Conservation (phyloP, 2,797 vertebrate genomes). For the Glyptemys insculpta region DNA sequence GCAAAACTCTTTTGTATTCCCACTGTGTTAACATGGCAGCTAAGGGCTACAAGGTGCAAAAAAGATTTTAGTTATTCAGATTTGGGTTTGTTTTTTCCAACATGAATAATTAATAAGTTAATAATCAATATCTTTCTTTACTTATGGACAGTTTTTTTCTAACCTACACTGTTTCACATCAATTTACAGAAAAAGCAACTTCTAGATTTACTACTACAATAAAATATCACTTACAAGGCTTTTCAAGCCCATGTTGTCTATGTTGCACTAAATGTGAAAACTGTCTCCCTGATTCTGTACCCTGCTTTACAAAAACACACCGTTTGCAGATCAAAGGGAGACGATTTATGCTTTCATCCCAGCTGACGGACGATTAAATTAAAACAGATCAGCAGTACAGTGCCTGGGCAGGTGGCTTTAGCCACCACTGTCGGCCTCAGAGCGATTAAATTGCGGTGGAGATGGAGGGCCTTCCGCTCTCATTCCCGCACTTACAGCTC, state of each 20-base stretch:
- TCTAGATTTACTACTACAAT: constrained; percentile 21
- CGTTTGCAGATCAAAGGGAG: constrained; percentile 85
- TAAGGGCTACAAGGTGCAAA: constrained; percentile 21
- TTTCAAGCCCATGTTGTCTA: constrained; percentile 48
- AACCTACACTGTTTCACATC: not conserved
- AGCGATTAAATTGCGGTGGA: constrained; percentile 89
- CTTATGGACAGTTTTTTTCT: not conserved
- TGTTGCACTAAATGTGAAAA: constrained; percentile 53
- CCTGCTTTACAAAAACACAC: constrained; percentile 74
- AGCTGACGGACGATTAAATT: constrained; percentile 91
- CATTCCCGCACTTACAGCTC: constrained; percentile 89
- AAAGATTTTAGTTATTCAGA: constrained; percentile 22
- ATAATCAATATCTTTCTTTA: constrained; percentile 40
- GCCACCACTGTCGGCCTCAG: constrained; percentile 79
- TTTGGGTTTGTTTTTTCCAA: constrained; percentile 13
- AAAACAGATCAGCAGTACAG: constrained; percentile 90
- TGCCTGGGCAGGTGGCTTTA: constrained; percentile 91
- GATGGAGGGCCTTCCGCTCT: constrained; percentile 88
- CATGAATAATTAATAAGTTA: constrained; percentile 50
- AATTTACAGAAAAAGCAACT: constrained; percentile 31
- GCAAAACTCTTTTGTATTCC: not conserved
- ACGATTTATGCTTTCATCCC: constrained; percentile 88
- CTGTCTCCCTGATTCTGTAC: constrained; percentile 73
- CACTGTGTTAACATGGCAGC: constrained; percentile 3
- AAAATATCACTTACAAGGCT: constrained; percentile 64